These are phyloP conservation scores for Batillaria attramentaria DNA, from an alignment of 1,140 invertebrate species.

Conservation along the genomic window DNA sequence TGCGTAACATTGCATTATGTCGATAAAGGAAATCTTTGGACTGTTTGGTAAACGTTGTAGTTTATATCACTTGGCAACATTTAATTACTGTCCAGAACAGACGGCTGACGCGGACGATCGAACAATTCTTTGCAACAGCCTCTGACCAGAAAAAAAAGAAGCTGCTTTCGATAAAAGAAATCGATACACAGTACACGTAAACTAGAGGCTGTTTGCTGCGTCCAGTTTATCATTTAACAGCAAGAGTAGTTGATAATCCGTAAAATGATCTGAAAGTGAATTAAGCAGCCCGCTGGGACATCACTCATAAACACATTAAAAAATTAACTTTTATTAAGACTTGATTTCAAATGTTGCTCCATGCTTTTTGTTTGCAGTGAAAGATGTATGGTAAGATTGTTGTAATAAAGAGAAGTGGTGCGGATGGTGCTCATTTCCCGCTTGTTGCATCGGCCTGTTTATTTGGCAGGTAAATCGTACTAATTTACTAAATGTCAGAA, in stretches of 20 bases:
- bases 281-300: too few relatives aligned
- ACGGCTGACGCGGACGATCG: too few relatives aligned
- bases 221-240: neutral
- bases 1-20: too few relatives aligned
- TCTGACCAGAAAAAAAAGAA: too few relatives aligned
- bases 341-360: neutral
- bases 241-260: neutral
- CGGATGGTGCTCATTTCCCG: slow-evolving; percentile 70
- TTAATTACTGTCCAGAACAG: too few relatives aligned
- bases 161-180: too few relatives aligned
- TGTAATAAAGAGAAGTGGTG: slow-evolving; percentile 68
- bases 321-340: neutral
- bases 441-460: slow-evolving; percentile 63
- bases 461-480: slow-evolving; percentile 65
- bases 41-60: too few relatives aligned
- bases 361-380: neutral
- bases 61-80: too few relatives aligned
- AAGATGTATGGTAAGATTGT: slow-evolving; percentile 64
- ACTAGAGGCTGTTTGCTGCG: too few relatives aligned
- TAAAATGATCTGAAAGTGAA: neutral
- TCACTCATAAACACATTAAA: too few relatives aligned
- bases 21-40: too few relatives aligned
- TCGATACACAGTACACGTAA: neutral
- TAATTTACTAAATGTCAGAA: neutral
- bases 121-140: too few relatives aligned